Evolutionary conservation across 2,888 invertebrate species (phyloP), one percentile per base, ranked within the genome.

Genomic region (Sycophila texana): DNA sequence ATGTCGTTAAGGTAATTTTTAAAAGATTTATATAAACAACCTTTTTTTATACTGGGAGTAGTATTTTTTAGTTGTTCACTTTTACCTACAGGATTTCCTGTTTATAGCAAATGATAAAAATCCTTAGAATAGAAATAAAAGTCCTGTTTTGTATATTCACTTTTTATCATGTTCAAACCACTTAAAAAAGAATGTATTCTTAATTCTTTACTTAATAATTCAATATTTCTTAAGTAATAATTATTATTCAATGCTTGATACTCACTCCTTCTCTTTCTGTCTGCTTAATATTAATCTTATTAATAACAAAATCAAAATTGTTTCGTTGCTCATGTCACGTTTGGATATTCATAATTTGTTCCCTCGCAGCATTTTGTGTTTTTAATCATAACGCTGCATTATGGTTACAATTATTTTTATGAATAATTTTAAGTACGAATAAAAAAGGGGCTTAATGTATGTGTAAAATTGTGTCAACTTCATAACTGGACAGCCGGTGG

Each of bases 251-350:
- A 85, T 89, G 89, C 88, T 90, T 90, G 88, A 88, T 88, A 88
- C 88, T 89, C 89, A 88, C 90, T 90, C 90, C 90, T 90, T 90
- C 90, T 90, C 90, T 90, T 90, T 90, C 90, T 89, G 88, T 89
- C 88, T 89, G 89, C 90, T 90, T 90, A 86, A 79, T 83, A 87
- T 88, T 88, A 88, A 88, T 88, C 85, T 85, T 86, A 86, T 84
- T 83, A 83, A 86, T 84, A 81, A 85, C 84, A 82, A 84, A 81
- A 70, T 72, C 51, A 75, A 66, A 76, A 73, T 65, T 81, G 76
- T 77, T 67, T 74, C 30, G 63, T 71, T 74, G 51, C 51, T 75
- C 72, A 39, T 18, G 77, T 80, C 79, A 80, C 81, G 77, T 79
- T 77, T 72, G 71, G 79, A 74, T 74, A 79, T 79, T 82, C 81